Base-by-base conservation (phyloP, 2,888 invertebrate species). In the Zootermopsis nevadensis region DNA sequence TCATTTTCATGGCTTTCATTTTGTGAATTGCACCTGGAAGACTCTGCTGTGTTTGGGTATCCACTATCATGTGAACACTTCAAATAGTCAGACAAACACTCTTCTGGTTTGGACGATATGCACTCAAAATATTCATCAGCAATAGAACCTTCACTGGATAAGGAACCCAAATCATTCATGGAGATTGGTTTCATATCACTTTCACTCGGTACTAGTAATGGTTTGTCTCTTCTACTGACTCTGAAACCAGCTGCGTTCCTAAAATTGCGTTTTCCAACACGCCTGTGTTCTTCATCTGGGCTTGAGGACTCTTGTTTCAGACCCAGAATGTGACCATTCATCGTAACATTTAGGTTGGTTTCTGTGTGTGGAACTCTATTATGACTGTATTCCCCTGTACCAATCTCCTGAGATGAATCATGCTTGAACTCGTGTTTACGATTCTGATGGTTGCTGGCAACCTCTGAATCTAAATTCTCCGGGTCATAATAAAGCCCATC, bases 401-500 rank as follows among this genome's bases (percentile, higher is more conserved):
- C 24, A 35, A 42, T n/a, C 24, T n/a, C 74, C 33, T 6, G 33
- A 69, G 15, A 33, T 10, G 10, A 38, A 38, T 38, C 33, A 15
- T 22, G 35, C 3, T 15, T n/a, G n/a, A 42, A 10, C 10, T 74
- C 38, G 12, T 31, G 33, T 33, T 38, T 35, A 24, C 33, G 4
- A 38, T 35, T 2, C n/a, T 38, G 33, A 38, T 24, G 33, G 7
- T 38, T 38, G 24, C 15, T 38, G 86, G 86, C 38, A 86, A 85
- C 48, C 22, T 77, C 82, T 6, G 69, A 83, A 79, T 87, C 89
- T 27, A 87, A 88, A 85, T 87, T 88, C 83, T 89, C 89, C 2
- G 90, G 89, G 87, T 92, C 92, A 85, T 89, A 91, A 87, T 90
- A 92, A 33, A 89, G 89, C 4, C 90, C 90, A 87, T 92, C 92